Evolutionary conservation across 2,888 invertebrate species (phyloP), one percentile per base, ranked within the genome.

Genomic region (Hirtodrosophila cameraria): DNA sequence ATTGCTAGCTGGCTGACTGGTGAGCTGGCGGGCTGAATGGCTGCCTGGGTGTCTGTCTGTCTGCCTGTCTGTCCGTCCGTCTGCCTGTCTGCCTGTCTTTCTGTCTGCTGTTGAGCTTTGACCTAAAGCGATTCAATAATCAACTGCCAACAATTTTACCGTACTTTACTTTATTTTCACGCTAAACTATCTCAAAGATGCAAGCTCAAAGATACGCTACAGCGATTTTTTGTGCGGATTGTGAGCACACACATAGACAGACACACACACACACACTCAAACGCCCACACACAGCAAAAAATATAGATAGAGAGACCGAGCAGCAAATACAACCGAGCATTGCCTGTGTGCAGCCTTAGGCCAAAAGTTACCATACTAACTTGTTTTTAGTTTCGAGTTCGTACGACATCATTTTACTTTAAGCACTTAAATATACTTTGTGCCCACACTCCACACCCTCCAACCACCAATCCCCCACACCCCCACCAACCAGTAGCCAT

Each of bases 351-450:
- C 61, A 60, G 82, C 81, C 81, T 79, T 75, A 83, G 82, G 82
- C 82, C 87, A 83, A 83, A 83, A 83, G 82, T 83, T 83, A 83
- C 82, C 82, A 86, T 83, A 83, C 82, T 83, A 83, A 84, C 83
- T 83, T 86, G 87, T 87, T 83, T 86, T 83, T 87, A 85, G 83
- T 87, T 87, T 88, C 84, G 86, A 88, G 87, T 88, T 82, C 80
- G 85, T 88, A 88, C 87, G 88, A 87, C 87, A 87, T 88, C 88
- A 88, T 87, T 87, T 88, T 85, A 87, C 87, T 88, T 88, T 88
- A 87, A 88, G 88, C 88, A 85, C 88, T 88, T 87, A 88, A 88
- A 86, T 86, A 86, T 86, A 83, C 85, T 83, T 87, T 85, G 75
- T 86, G 67, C 80, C 77, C 77, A 78, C 81, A 69, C 83, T 68